Percentiles rank a stretch among this genome's conserved stretches.
Evolutionary conservation across 2,888 invertebrate genomes (phyloP).

Genomic region (Dendrolimus pini): DNA sequence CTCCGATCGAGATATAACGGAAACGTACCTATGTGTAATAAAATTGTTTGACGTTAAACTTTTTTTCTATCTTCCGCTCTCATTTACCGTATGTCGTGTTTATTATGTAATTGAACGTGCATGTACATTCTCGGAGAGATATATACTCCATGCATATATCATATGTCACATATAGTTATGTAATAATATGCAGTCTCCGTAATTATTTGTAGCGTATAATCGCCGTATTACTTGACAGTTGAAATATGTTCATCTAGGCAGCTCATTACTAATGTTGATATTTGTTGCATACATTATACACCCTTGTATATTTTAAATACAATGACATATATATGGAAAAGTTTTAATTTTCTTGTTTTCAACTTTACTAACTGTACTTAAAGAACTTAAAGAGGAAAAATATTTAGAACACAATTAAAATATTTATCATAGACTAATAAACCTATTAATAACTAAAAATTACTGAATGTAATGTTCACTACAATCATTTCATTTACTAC

Average conservation of each 20-base stretch:
- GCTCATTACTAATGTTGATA: constrained; percentile 6
- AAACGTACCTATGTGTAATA: constrained; percentile 49
- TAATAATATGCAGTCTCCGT: background rate
- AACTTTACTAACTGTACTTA: too few relatives aligned
- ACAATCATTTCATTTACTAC: too few relatives aligned
- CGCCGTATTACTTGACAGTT: constrained; percentile 9
- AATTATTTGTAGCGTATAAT: constrained; percentile 1
- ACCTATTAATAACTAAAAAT: too few relatives aligned
- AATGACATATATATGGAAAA: background rate
- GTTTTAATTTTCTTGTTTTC: too few relatives aligned
- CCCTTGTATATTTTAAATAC: background rate
- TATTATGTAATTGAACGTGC: constrained; percentile 39
- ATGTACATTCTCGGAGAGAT: background rate
- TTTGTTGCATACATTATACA: constrained; percentile 1
- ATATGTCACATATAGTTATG: background rate
- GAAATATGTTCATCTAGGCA: constrained; percentile 5
- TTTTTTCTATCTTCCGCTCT: constrained; percentile 54
- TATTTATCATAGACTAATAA: too few relatives aligned
- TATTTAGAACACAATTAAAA: too few relatives aligned
- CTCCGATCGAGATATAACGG: constrained; percentile 42
- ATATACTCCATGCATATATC: background rate
- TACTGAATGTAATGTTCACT: too few relatives aligned
- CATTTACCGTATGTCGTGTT: constrained; percentile 37
- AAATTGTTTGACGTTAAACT: constrained; percentile 49
- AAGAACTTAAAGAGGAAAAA: too few relatives aligned